A percentile compares a stretch with the other conserved stretches of the same genome.
Conservation (phyloP, 2,113 vertebrate genomes). For the Amphiprion ocellaris region DNA sequence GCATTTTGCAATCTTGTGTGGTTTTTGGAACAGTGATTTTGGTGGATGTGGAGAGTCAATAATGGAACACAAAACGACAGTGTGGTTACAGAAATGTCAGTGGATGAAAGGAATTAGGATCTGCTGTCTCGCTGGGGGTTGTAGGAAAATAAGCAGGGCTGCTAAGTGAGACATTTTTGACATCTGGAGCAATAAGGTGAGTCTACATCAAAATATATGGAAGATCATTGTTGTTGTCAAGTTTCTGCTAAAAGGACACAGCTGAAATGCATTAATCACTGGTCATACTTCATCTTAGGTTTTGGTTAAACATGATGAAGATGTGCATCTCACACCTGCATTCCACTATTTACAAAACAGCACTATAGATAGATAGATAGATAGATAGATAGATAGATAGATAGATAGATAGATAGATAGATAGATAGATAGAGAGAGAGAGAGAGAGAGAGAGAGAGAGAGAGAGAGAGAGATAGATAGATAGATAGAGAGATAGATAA, state of each 20-base stretch:
- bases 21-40: conserved; percentile 11
- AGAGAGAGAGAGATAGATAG: no score
- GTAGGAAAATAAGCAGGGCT: conserved; percentile 7
- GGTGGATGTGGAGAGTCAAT: conserved; percentile 4
- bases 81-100: conserved; percentile 12
- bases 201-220: not conserved
- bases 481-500: no score
- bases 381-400: no score
- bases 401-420: no score
- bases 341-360: not conserved
- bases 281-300: not conserved
- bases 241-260: not conserved
- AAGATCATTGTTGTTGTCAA: conserved; percentile 5
- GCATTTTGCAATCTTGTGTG: conserved; percentile 52
- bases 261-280: not conserved
- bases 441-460: no score
- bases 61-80: conserved; percentile 14
- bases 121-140: not conserved
- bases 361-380: no score
- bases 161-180: conserved; percentile 20
- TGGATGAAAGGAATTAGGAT: conserved; percentile 32
- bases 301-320: no score
- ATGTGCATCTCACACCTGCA: not conserved
- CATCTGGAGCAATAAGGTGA: conserved; percentile 1
- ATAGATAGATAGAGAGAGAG: no score